Evolutionary conservation across 2,888 invertebrate species (phyloP), one percentile per base, ranked within the genome.

Genomic region (Oxystoma pomonae): DNA sequence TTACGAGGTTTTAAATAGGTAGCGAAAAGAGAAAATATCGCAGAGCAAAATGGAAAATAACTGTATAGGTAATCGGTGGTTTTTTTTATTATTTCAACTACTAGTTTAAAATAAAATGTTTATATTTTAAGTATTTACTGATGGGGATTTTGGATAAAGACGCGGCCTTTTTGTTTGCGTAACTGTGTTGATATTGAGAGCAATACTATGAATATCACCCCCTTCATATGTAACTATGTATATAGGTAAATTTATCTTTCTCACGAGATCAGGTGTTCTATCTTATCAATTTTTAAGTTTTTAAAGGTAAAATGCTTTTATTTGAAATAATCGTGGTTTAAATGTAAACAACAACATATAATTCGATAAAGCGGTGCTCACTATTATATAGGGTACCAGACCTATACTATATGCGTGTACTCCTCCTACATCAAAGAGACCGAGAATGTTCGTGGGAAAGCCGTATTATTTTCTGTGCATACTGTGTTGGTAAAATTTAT

Each of bases 201-300:
- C 16, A n/a, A 16, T 19, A 20, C 60, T 57, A 57, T 60, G 56
- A 55, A 60, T 55, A 57, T 57, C 18, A 57, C 22, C 61, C 61
- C 57, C 52, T 53, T 22, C 57, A 53, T 60, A 57, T 56, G 51
- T 57, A 16, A 3, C 9, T n/a, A n/a, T n/a, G 20, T 51, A 12
- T 61, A 52, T 17, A 58, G 53, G 22, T 57, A 58, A 57, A 58
- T 59, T 63, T 60, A 22, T 53, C 22, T 57, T 63, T 57, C 57
- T 56, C 63, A 59, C 59, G 63, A 49, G 12, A 18, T 61, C 61
- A 61, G 61, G 61, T 61, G 61, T 61, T 50, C 52, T 49, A 35
- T 35, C 35, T 35, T 35, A 35, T 35, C 3, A 35, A 35, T 35
- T 35, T 35, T 35, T 35, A 12, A 12, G 35, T 3, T 35, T 35